A percentile compares a stretch with the other conserved stretches of the same genome.
Conservation (phyloP, 2,113 vertebrate genomes). For the Sigmodon hispidus region DNA sequence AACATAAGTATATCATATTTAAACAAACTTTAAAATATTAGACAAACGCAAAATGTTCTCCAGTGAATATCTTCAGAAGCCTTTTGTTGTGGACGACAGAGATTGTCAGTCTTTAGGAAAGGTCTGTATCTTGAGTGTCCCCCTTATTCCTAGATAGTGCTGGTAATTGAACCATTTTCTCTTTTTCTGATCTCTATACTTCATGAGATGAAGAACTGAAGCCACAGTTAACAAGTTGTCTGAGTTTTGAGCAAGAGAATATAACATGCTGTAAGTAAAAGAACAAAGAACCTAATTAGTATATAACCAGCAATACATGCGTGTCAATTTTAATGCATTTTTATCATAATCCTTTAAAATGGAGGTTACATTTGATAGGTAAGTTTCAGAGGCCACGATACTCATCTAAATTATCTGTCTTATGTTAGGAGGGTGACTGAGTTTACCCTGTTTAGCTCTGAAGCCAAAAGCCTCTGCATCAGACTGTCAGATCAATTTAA, state of each 20-base stretch:
- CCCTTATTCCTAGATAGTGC: background rate
- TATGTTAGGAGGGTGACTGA: background rate
- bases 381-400: background rate
- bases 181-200: background rate
- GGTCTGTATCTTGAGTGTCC: background rate
- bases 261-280: background rate
- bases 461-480: background rate
- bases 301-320: background rate
- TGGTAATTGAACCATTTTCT: background rate
- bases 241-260: background rate
- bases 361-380: background rate
- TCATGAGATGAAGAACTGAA: conserved; percentile 1
- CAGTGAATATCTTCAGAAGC: background rate
- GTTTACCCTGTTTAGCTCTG: background rate
- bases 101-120: background rate
- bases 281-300: background rate
- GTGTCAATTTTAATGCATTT: background rate
- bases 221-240: background rate
- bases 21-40: conserved; percentile 26
- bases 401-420: background rate
- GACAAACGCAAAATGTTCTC: background rate
- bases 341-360: background rate
- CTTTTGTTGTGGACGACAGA: background rate
- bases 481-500: background rate
- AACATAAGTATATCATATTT: background rate